Evolutionary conservation across 2,888 invertebrate genomes (phyloP).

Genomic region (Drosophila subquinaria): DNA sequence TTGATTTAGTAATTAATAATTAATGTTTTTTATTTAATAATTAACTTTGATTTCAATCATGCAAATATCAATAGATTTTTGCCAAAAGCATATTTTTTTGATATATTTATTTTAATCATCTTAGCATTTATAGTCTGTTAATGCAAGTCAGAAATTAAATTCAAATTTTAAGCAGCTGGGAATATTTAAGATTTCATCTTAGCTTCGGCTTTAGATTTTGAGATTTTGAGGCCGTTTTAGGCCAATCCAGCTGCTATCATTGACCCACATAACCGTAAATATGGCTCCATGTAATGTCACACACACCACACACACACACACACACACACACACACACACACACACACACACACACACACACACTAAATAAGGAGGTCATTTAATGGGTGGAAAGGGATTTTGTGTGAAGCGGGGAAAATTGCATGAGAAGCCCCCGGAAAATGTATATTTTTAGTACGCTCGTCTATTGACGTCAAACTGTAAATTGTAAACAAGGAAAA

Average conservation of each 20-base stretch:
- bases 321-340: slow-evolving; percentile 1
- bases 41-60: too few species aligned
- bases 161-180: neutral
- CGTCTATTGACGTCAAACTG: slow-evolving; percentile 34
- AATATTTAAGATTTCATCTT: neutral
- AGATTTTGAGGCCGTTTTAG: neutral
- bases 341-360: slow-evolving; percentile 1
- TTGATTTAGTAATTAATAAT: neutral
- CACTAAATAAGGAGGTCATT: slow-evolving; percentile 23
- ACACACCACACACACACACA: slow-evolving; percentile 1
- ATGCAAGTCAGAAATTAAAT: neutral
- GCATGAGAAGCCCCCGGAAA: slow-evolving; percentile 25
- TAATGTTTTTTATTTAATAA: neutral
- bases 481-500: slow-evolving; percentile 30
- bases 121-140: neutral
- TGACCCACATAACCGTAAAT: slow-evolving; percentile 50
- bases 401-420: slow-evolving; percentile 17
- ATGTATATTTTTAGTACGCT: slow-evolving; percentile 11
- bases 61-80: neutral
- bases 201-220: neutral
- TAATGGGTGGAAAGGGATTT: neutral
- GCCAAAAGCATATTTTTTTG: neutral
- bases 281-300: slow-evolving; percentile 18
- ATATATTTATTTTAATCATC: neutral
- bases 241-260: slow-evolving; percentile 15